phyloP scores from a whole-genome alignment of 2,888 invertebrate genomes.

The Noctua fimbriata region DNA sequence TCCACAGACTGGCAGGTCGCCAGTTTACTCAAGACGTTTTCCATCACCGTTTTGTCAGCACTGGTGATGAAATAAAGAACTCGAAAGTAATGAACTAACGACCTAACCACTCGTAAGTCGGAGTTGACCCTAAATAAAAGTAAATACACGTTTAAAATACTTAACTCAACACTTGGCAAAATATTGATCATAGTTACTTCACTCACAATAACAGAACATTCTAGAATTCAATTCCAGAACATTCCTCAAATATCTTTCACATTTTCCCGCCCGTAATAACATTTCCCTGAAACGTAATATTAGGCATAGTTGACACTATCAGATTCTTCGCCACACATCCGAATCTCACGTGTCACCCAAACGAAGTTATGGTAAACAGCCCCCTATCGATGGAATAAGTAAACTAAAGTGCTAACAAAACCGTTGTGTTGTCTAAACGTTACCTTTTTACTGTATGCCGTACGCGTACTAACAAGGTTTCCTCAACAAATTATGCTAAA shows the following conservation, averaged over 20 bases:
- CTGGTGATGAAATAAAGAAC: no score
- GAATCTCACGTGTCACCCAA: conserved; percentile 62
- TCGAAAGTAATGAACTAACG: no score
- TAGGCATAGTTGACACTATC: conserved; percentile 60
- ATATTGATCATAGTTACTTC: neutral
- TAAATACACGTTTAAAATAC: neutral
- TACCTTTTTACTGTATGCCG: conserved; percentile 78
- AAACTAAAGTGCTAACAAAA: conserved; percentile 70
- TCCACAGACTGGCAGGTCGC: no score
- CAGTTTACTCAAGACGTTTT: no score
- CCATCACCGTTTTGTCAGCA: no score
- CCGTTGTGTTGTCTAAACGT: conserved; percentile 73
- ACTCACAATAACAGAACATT: conserved; percentile 10
- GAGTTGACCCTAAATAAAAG: no score
- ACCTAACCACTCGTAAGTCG: no score
- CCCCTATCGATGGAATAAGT: conserved; percentile 66
- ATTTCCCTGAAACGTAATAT: conserved; percentile 45
- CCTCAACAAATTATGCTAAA: conserved; percentile 67
- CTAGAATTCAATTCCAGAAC: conserved; percentile 18
- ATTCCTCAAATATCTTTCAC: conserved; percentile 22
- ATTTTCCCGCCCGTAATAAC: conserved; percentile 39
- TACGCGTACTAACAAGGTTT: conserved; percentile 78
- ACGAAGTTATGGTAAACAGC: conserved; percentile 68
- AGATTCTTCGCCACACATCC: conserved; percentile 52
- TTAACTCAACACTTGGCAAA: neutral